A percentile compares a stretch with the other conserved stretches of the same genome.
Evolutionary conservation across 30 jellyfish, hydroid and myxozoan genomes (phyloP).

Genomic region (Rhopilema esculentum): DNA sequence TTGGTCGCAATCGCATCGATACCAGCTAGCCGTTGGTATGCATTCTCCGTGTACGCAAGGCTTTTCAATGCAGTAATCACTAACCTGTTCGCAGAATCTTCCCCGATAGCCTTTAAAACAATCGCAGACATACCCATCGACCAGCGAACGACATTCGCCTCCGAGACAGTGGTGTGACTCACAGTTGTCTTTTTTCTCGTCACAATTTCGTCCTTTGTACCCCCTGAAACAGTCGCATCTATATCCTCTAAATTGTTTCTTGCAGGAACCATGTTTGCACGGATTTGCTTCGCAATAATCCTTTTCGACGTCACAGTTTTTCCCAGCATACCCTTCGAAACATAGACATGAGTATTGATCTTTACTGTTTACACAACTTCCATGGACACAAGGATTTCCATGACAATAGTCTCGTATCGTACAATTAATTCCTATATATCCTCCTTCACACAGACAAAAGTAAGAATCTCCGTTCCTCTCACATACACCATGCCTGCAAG

Average conservation of each 20-base stretch:
- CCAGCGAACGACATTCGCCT: constrained; percentile 48
- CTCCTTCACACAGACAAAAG: constrained; percentile 51
- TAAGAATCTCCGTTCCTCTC: neutral
- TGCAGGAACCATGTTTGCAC: constrained; percentile 53
- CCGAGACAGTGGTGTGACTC: constrained; percentile 44
- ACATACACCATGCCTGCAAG: constrained; percentile 50
- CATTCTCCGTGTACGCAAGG: constrained; percentile 69
- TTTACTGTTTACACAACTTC: constrained; percentile 31
- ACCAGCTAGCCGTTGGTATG: constrained; percentile 37
- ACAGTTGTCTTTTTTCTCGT: constrained; percentile 48
- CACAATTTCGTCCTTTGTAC: constrained; percentile 44
- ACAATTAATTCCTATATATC: constrained; percentile 56
- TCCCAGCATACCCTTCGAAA: constrained; percentile 48
- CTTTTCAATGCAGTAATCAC: constrained; percentile 45
- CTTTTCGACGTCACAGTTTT: constrained; percentile 15
- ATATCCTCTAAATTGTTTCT: constrained; percentile 26
- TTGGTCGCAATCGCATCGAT: constrained; percentile 50
- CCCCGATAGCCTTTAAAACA: constrained; percentile 62
- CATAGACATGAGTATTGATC: constrained; percentile 58
- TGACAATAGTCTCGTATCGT: constrained; percentile 30
- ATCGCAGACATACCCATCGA: constrained; percentile 27
- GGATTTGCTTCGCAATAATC: constrained; percentile 45
- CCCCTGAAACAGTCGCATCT: constrained; percentile 49
- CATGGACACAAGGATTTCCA: constrained; percentile 37
- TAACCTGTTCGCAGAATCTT: constrained; percentile 45